Base-by-base conservation (phyloP, 2,113 vertebrate species). In the Toxotes jaculatrix region DNA sequence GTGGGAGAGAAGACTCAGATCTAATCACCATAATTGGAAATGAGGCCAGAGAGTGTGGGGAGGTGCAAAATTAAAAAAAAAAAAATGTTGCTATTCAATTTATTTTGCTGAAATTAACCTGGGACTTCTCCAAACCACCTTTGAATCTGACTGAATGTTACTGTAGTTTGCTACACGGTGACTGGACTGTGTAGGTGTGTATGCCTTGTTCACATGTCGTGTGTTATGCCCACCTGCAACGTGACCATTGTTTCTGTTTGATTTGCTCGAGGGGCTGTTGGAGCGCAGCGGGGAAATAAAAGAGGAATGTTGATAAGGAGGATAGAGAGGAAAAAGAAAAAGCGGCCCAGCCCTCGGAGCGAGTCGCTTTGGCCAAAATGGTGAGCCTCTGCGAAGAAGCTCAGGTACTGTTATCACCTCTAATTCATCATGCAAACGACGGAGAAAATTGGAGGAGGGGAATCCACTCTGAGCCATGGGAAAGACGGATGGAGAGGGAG, bases 1-100 rank as follows among this genome's bases (percentile, higher is more conserved):
- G 63, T 21, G 69, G 51, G 31, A 17, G 59, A 45, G 56, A 68
- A 47, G 57, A 66, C 19, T 78, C 47, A 31, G 64, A 89, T 87
- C 79, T 74, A 88, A 93, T 93, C 88, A 84, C 5, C 61, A 79
- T 79, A 87, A 86, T 80, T 90, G 74, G 74, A 87, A 84, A 87
- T 79, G 79, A 79, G 68, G 76, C 36, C 62, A 62, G 45, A 53
- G 53, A 49, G 51, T 23, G 61, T 55, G 45, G 7, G 21, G 66
- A 73, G 12, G 65, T 51, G 51, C 23, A 49, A 84, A 55, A 42
- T 23, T 36, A 3, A 53, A 53, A 53, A 43, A 32, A 43, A 67
- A 68, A 67, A 74, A 62, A 84, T 81, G 60, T n/a, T 43, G 21
- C 51, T 43, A 32, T 80, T 72, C 75, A 82, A 87, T 91, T 86